Conservation (phyloP, 1,140 invertebrate genomes). For the Oppia nitens region DNA sequence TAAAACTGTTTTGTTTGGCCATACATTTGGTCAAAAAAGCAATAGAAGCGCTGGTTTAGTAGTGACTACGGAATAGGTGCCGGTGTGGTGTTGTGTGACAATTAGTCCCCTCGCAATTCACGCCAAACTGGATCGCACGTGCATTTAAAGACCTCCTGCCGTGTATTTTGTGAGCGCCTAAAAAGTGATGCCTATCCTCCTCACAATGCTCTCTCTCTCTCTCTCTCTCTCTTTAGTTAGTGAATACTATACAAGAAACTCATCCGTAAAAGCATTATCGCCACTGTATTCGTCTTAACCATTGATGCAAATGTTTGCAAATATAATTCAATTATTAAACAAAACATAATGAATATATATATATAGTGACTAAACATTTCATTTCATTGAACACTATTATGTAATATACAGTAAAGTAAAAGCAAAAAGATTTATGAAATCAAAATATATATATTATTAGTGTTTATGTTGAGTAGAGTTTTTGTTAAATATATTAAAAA, state of each 20-base stretch:
- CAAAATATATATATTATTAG: too few species aligned
- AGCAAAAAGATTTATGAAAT: too few species aligned
- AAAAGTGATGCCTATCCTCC: too few species aligned
- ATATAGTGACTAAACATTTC: too few species aligned
- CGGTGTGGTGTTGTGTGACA: background rate
- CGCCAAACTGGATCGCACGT: background rate
- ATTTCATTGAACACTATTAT: too few species aligned
- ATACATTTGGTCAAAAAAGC: background rate
- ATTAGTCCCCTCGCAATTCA: background rate
- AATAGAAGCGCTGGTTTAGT: background rate
- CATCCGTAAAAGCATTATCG: background rate
- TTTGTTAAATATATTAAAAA: too few species aligned
- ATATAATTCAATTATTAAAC: background rate
- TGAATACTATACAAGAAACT: background rate
- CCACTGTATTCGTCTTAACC: background rate
- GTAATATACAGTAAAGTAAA: too few species aligned
- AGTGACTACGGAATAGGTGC: background rate
- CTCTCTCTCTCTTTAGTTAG: background rate
- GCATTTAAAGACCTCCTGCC: background rate
- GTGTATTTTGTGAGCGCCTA: background rate
- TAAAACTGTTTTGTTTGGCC: too few species aligned
- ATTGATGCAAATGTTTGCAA: background rate
- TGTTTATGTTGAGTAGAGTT: too few species aligned
- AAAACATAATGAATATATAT: background rate
- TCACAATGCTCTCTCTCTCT: background rate